phyloP scores from a whole-genome alignment of 2,888 invertebrate species.

The Ichneumoninae sp. region DNA sequence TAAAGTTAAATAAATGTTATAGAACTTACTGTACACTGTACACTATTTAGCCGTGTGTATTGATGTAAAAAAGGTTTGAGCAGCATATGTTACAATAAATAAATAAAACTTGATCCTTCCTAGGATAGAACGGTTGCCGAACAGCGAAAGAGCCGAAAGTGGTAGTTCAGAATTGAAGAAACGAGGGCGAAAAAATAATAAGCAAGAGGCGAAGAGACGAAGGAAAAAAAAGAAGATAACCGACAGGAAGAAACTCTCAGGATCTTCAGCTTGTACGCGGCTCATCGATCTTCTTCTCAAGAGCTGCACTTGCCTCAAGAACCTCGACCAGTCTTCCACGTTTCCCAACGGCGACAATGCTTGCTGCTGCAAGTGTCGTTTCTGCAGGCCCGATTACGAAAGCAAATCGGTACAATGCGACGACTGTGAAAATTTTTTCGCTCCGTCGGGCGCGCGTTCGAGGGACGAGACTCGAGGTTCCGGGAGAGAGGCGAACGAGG shows the following conservation, averaged over 20 bases:
- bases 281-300: conserved; percentile 49
- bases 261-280: conserved; percentile 34
- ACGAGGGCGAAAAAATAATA: conserved; percentile 2
- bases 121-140: conserved; percentile 45
- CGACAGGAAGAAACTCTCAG: conserved; percentile 26
- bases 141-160: conserved; percentile 7
- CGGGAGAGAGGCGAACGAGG: conserved; percentile 19
- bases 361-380: conserved; percentile 56
- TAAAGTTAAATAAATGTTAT: too few relatives aligned
- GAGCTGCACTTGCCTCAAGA: conserved; percentile 50
- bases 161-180: conserved; percentile 30
- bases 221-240: conserved; percentile 46
- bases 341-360: conserved; percentile 14
- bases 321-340: conserved; percentile 42
- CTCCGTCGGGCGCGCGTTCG: not conserved
- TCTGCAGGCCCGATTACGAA: conserved; percentile 32
- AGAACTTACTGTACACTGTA: too few relatives aligned
- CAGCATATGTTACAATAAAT: not conserved
- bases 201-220: conserved; percentile 13
- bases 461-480: conserved; percentile 36
- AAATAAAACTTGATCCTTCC: not conserved
- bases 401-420: conserved; percentile 61
- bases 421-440: conserved; percentile 36
- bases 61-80: too few relatives aligned
- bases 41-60: too few relatives aligned